These are phyloP conservation scores for Agrochola macilenta DNA, from an alignment of 2,888 invertebrate species.

Conservation along the genomic window DNA sequence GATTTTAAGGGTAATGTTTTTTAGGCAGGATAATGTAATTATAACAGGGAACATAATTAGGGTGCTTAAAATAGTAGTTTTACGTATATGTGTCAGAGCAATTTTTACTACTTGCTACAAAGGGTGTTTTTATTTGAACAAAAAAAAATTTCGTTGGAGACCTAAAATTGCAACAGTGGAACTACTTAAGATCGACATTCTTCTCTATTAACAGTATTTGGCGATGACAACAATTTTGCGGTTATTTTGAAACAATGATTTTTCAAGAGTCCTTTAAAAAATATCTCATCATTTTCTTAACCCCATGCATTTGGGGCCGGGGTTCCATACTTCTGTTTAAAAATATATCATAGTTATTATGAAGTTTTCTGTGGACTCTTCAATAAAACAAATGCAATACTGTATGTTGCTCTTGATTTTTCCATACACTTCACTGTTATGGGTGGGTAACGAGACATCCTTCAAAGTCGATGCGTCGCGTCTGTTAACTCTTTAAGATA, in stretches of 20 bases:
- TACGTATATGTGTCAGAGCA: neutral
- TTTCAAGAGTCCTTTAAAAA: too few species aligned
- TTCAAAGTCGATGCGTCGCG: neutral
- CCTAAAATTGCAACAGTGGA: neutral
- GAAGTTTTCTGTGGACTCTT: neutral
- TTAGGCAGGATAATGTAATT: neutral
- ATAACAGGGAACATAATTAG: constrained; percentile 16
- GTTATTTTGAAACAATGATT: too few species aligned
- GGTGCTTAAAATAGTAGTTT: constrained; percentile 2
- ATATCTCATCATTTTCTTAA: neutral
- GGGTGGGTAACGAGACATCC: neutral
- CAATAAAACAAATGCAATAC: neutral
- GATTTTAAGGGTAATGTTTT: constrained; percentile 3
- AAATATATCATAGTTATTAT: neutral
- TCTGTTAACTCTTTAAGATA: constrained; percentile 30
- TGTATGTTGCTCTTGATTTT: neutral
- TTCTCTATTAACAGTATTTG: neutral
- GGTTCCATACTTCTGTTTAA: too few species aligned
- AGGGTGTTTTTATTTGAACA: neutral
- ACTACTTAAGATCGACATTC: neutral
- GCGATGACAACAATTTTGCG: neutral
- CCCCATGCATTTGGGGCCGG: too few species aligned
- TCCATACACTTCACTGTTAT: constrained; percentile 11
- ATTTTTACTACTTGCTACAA: neutral
- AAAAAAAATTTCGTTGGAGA: neutral